A percentile compares a stretch with the other conserved stretches of the same genome.
Evolutionary conservation across 2,113 vertebrate genomes (phyloP).

Genomic region (Myiopsitta monachus): DNA sequence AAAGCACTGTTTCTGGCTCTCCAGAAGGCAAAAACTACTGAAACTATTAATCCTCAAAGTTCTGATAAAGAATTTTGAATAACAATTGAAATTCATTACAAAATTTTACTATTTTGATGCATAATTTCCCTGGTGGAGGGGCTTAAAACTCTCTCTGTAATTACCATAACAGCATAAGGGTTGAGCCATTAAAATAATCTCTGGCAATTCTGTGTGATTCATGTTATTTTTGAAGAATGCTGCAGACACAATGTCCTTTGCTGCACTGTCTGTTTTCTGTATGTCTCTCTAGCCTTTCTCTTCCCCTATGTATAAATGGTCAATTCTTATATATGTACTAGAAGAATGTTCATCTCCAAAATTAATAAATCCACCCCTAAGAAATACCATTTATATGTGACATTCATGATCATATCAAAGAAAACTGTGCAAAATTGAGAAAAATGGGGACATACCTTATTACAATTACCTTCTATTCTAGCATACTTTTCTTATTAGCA

Average conservation of each 20-base stretch:
- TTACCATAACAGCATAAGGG: constrained; percentile 66
- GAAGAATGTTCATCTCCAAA: constrained; percentile 64
- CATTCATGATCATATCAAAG: constrained; percentile 70
- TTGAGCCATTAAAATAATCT: constrained; percentile 73
- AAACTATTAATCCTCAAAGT: constrained; percentile 28
- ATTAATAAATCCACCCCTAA: constrained; percentile 67
- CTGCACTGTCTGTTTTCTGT: constrained; percentile 24
- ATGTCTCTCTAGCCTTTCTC: neutral
- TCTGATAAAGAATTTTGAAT: constrained; percentile 42
- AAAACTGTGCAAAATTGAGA: constrained; percentile 63
- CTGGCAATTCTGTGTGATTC: constrained; percentile 63
- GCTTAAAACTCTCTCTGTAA: constrained; percentile 67
- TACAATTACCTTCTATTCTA: constrained; percentile 66
- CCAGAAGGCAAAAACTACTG: neutral
- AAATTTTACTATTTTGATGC: constrained; percentile 54
- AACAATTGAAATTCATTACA: constrained; percentile 31
- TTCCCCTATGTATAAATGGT: constrained; percentile 55
- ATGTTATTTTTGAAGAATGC: constrained; percentile 55
- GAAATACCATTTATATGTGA: constrained; percentile 56
- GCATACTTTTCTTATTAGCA: constrained; percentile 67
- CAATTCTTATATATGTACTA: constrained; percentile 29
- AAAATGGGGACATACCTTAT: constrained; percentile 63
- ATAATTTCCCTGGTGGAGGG: constrained; percentile 53
- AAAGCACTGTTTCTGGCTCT: neutral
- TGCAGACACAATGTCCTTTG: constrained; percentile 4